Evolutionary conservation across 2,113 vertebrate species (phyloP).

Genomic region (Xyliphius kryptos): DNA sequence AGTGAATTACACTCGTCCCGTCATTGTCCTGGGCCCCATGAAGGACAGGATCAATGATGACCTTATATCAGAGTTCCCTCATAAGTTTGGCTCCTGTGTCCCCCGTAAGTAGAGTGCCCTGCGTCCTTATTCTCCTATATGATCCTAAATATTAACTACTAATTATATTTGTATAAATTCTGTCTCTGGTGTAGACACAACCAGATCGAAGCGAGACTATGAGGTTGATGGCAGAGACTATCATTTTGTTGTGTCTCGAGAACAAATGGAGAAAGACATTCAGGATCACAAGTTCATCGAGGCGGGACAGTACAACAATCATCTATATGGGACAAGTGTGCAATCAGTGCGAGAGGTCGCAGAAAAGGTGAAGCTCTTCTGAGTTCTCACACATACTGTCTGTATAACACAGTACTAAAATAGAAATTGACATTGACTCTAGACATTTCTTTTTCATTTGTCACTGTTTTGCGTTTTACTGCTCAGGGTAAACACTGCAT

Average conservation of each 20-base stretch:
- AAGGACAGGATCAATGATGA: constrained; percentile 97
- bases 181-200: no score
- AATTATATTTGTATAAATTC: no score
- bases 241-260: constrained; percentile 92
- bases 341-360: constrained; percentile 92
- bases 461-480: background rate
- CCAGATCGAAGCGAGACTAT: constrained; percentile 90
- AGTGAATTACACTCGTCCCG: constrained; percentile 92
- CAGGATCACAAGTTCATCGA: constrained; percentile 98
- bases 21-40: constrained; percentile 95
- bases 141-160: no score
- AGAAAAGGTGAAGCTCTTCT: constrained; percentile 75
- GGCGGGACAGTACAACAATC: constrained; percentile 96
- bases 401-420: no score
- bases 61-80: constrained; percentile 94
- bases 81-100: constrained; percentile 96
- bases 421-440: no score
- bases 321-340: constrained; percentile 95
- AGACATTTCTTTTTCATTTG: no score
- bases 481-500: constrained; percentile 95
- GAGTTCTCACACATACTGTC: no score
- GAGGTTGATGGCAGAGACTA: constrained; percentile 95
- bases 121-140: no score
- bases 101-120: constrained; percentile 99
- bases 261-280: constrained; percentile 96